A percentile compares a stretch with the other conserved stretches of the same genome.
Evolutionary conservation across 2,888 invertebrate species (phyloP).

Genomic region (Ptychoptera albimana): DNA sequence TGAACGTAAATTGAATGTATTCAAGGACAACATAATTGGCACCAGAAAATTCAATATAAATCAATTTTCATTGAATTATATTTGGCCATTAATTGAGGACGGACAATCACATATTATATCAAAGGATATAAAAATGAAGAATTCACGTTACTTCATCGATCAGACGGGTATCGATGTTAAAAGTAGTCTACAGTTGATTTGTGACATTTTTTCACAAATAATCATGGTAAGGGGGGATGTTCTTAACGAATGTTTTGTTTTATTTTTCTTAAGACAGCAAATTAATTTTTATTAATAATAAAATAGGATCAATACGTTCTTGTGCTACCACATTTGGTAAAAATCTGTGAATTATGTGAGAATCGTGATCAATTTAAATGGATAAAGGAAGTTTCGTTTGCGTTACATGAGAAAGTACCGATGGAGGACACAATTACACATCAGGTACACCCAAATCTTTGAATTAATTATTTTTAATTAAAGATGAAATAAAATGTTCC

Average conservation of each 20-base stretch:
- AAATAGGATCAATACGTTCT: conserved; percentile 33
- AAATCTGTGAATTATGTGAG: conserved; percentile 60
- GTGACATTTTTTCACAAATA: conserved; percentile 76
- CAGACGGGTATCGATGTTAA: conserved; percentile 66
- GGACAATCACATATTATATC: conserved; percentile 5
- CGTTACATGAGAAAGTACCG: conserved; percentile 46
- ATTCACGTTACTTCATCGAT: conserved; percentile 27
- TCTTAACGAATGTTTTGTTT: background rate
- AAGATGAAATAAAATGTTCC: background rate
- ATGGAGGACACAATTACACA: conserved; percentile 61
- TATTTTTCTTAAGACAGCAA: background rate
- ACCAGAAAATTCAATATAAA: conserved; percentile 25
- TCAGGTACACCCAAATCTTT: conserved; percentile 29
- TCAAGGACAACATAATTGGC: conserved; percentile 24
- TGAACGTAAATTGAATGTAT: conserved; percentile 31
- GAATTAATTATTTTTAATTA: background rate
- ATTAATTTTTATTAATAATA: conserved; percentile 4
- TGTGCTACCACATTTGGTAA: conserved; percentile 46
- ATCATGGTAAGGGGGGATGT: conserved; percentile 25
- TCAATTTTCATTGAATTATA: conserved; percentile 30
- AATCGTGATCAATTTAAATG: conserved; percentile 63
- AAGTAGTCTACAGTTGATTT: conserved; percentile 81
- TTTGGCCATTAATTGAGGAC: conserved; percentile 29
- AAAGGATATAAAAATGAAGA: conserved; percentile 21
- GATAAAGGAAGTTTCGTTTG: conserved; percentile 57